Conservation (phyloP, 1,140 invertebrate species). For the Eriocheir sinensis region DNA sequence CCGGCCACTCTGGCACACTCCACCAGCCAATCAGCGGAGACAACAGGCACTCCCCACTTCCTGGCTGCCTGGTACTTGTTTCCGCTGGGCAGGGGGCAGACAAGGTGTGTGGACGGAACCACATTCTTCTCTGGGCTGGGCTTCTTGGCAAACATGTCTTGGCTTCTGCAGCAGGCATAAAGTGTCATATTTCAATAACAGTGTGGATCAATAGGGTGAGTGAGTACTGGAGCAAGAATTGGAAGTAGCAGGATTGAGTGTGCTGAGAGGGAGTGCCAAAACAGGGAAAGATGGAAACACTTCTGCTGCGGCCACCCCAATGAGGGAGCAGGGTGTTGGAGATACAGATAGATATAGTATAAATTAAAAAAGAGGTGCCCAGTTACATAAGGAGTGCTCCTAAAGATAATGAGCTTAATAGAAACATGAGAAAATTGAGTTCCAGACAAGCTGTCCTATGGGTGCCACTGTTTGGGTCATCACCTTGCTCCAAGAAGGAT, state of each 20-base stretch:
- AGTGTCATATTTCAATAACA: too few species aligned
- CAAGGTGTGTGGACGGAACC: constrained; percentile 88
- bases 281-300: too few species aligned
- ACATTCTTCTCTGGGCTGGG: constrained; percentile 83
- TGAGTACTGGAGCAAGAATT: too few species aligned
- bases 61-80: constrained; percentile 92
- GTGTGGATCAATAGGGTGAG: too few species aligned
- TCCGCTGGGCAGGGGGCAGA: constrained; percentile 88
- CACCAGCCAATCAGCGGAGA: constrained; percentile 89
- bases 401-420: too few species aligned
- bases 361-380: not conserved
- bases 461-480: not conserved
- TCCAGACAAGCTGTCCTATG: not conserved
- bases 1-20: constrained; percentile 85
- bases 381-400: too few species aligned
- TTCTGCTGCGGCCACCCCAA: too few species aligned
- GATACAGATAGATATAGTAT: too few species aligned
- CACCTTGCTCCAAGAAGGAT: constrained; percentile 81
- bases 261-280: too few species aligned
- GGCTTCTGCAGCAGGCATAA: constrained; percentile 81
- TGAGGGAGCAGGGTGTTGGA: too few species aligned
- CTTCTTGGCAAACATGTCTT: constrained; percentile 86
- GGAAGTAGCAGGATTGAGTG: too few species aligned
- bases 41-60: constrained; percentile 91
- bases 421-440: too few species aligned